phyloP scores from a whole-genome alignment of 2,113 vertebrate genomes.

The Festucalex cinctus region DNA sequence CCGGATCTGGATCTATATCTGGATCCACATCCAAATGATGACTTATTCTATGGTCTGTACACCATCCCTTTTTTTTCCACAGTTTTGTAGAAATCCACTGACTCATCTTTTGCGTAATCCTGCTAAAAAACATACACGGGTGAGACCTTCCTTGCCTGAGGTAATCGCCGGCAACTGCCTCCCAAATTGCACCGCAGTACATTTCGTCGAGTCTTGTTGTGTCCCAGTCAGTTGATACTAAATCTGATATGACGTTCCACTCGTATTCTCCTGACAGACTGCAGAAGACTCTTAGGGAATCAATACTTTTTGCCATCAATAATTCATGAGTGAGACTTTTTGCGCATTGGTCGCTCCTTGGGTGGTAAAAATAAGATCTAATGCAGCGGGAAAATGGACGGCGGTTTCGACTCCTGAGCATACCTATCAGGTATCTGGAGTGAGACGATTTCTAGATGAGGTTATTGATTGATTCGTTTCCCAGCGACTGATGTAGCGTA shows the following conservation, averaged over 20 bases:
- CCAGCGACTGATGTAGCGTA: neutral
- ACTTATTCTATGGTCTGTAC: neutral
- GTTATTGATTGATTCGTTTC: neutral
- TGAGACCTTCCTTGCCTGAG: neutral
- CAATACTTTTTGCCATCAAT: slow-evolving; percentile 43
- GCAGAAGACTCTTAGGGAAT: slow-evolving; percentile 14
- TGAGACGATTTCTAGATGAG: neutral
- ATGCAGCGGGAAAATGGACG: neutral
- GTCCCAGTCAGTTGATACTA: neutral
- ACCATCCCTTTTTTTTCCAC: neutral
- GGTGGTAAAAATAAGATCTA: slow-evolving; percentile 11
- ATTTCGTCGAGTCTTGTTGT: neutral
- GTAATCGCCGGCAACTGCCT: neutral
- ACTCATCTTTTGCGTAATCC: neutral
- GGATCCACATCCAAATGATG: neutral
- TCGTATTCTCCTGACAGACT: neutral
- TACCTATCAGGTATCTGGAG: neutral
- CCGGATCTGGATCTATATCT: no score
- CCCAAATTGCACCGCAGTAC: no score
- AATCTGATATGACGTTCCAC: neutral
- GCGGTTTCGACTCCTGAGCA: neutral
- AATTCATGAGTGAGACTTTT: slow-evolving; percentile 35
- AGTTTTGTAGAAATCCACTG: neutral
- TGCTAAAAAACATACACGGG: neutral
- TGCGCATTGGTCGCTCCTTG: slow-evolving; percentile 10